These are phyloP conservation scores for Zeuzera pyrina DNA, from an alignment of 2,888 invertebrate species.

Conservation along the genomic window DNA sequence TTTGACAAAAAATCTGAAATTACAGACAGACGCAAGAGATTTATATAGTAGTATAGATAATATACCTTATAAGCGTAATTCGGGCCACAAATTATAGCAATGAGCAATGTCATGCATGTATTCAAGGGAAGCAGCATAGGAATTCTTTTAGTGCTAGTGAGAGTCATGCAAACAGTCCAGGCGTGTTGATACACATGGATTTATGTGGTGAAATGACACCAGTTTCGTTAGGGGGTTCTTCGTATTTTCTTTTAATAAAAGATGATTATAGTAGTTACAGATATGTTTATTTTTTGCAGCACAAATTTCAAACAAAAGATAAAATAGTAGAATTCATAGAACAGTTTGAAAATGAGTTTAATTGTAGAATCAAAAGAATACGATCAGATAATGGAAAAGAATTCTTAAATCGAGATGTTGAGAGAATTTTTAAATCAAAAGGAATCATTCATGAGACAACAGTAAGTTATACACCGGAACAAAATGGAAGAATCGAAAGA, in stretches of 20 bases:
- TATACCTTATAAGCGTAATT: too few relatives aligned
- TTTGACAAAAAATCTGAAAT: too few relatives aligned
- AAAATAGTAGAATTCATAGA: conserved; percentile 13
- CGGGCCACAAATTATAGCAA: too few relatives aligned
- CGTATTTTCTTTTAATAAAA: neutral
- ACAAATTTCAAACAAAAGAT: conserved; percentile 7
- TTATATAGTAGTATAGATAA: too few relatives aligned
- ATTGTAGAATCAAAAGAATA: too few relatives aligned
- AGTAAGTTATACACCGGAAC: conserved; percentile 5
- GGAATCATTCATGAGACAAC: too few relatives aligned
- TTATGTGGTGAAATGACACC: too few relatives aligned
- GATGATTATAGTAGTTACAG: conserved; percentile 1
- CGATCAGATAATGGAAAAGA: too few relatives aligned
- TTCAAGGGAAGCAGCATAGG: conserved; percentile 1
- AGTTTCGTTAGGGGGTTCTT: neutral
- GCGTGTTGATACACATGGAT: neutral
- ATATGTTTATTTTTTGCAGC: neutral
- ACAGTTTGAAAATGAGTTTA: too few relatives aligned
- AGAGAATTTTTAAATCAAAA: too few relatives aligned
- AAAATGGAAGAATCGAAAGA: neutral
- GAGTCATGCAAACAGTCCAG: neutral
- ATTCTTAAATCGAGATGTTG: too few relatives aligned
- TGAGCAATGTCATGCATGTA: neutral
- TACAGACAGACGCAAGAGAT: too few relatives aligned
- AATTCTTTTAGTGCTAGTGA: neutral